phyloP scores from a whole-genome alignment of 2,888 invertebrate species.

The Protophormia terraenovae region DNA sequence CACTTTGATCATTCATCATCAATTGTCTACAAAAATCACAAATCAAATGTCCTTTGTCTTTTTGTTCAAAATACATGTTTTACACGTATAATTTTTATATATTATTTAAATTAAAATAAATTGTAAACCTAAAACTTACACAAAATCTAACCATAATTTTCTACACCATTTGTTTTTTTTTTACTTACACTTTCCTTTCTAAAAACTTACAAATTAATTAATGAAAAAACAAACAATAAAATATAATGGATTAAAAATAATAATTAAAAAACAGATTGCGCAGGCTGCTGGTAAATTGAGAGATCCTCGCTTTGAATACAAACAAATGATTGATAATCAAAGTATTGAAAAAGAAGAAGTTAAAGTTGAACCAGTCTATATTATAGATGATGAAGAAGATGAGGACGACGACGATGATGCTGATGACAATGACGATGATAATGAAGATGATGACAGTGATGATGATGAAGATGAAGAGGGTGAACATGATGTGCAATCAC shows the following conservation, averaged over 20 bases:
- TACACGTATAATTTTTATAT: conserved; percentile 23
- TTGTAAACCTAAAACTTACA: conserved; percentile 39
- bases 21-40: conserved; percentile 21
- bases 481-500: conserved; percentile 72
- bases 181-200: conserved; percentile 31
- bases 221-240: conserved; percentile 5
- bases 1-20: conserved; percentile 33
- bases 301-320: conserved; percentile 74
- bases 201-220: background rate
- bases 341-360: conserved; percentile 54
- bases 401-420: conserved; percentile 70
- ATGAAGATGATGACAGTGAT: conserved; percentile 56
- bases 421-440: conserved; percentile 70
- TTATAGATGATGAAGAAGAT: conserved; percentile 76
- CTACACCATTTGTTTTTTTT: conserved; percentile 56
- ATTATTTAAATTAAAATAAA: background rate
- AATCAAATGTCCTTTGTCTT: conserved; percentile 49
- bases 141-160: conserved; percentile 50
- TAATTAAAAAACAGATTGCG: conserved; percentile 33
- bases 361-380: conserved; percentile 76
- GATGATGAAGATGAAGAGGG: conserved; percentile 54
- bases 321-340: conserved; percentile 75
- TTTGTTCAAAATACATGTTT: conserved; percentile 47
- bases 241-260: conserved; percentile 18
- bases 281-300: background rate